Percentiles rank a stretch among this genome's conserved stretches.
phyloP scores from a whole-genome alignment of 2,888 invertebrate species.

The Heliconius hortense region DNA sequence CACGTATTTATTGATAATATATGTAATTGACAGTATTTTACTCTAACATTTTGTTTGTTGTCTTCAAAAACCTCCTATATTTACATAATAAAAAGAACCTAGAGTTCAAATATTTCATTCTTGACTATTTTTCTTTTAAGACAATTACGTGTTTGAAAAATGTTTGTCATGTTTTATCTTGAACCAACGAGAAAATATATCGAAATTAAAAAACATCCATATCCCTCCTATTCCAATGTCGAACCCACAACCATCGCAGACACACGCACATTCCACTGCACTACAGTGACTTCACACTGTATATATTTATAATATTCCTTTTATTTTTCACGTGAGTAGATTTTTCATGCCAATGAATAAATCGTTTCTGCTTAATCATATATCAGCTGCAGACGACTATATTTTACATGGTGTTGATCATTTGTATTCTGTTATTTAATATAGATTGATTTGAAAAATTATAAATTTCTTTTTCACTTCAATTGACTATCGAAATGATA shows the following conservation, averaged over 20 bases:
- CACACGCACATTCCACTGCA: background rate
- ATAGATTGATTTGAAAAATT: conserved; percentile 18
- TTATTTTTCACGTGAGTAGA: conserved; percentile 26
- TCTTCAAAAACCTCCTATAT: too few species aligned
- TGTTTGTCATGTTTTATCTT: too few species aligned
- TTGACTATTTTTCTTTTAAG: too few species aligned
- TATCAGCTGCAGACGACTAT: conserved; percentile 29
- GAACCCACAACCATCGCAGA: background rate
- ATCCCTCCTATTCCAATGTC: background rate
- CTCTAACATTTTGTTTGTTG: too few species aligned
- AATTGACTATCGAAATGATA: background rate
- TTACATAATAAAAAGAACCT: too few species aligned
- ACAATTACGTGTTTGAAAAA: too few species aligned
- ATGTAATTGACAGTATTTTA: too few species aligned
- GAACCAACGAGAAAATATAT: background rate
- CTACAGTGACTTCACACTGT: background rate
- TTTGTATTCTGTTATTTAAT: conserved; percentile 26
- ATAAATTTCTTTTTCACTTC: background rate
- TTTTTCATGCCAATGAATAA: conserved; percentile 27
- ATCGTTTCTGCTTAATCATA: conserved; percentile 29
- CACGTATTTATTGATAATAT: too few species aligned
- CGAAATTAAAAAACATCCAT: background rate
- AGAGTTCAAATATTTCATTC: too few species aligned
- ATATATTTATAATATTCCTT: conserved; percentile 19
- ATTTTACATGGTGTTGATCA: conserved; percentile 28